Evolutionary conservation across 2,113 vertebrate genomes (phyloP), one percentile per base, ranked within the genome.

Genomic region (mouse (Mus musculus)): DNA sequence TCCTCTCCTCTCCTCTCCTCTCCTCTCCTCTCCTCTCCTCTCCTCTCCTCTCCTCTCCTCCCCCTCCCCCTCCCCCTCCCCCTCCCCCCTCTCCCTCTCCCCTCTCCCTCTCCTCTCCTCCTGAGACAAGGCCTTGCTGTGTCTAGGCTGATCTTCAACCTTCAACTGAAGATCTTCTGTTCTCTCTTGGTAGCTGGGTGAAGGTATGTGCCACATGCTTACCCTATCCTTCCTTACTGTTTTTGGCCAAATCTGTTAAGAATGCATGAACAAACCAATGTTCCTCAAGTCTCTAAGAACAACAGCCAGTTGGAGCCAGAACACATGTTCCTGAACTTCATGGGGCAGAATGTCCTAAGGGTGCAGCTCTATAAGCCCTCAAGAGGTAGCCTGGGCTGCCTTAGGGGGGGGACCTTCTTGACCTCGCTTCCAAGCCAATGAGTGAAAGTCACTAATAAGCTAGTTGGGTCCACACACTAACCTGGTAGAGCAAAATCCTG

Each of bases 21-120:
- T n/a, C n/a, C n/a, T n/a, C n/a, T n/a, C n/a, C n/a, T n/a, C n/a
- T 63, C 61, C 17, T 59, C 16, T 16, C 22, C 20, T 5, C 6
- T 61, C 22, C 6, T 22, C 20, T 19, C 3, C 17, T 59, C 4
- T 19, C 4, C 16, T 16, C 6, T 1, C 5, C 10, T 65, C 12
- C 24, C 6, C 17, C 20, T 20, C 24, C 6, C 6, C 5, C 10
- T 65, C 12, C 24, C 6, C 17, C 20, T 20, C 24, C 6, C 6
- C 5, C 10, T 65, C 12, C 24, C 6, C 17, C 7, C 24, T 17
- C 17, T 30, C 16, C 11, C n/a, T n/a, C n/a, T n/a, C 6, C 6
- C 5, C 10, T 65, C 12, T 8, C 6, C 17, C 20, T 20, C 24
- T 2, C 7, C 24, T 17, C 17, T 30, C 16, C 11, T 17, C 46